These are phyloP conservation scores for Dicroscelio sp. DNA, from an alignment of 2,888 invertebrate species.

Conservation along the genomic window DNA sequence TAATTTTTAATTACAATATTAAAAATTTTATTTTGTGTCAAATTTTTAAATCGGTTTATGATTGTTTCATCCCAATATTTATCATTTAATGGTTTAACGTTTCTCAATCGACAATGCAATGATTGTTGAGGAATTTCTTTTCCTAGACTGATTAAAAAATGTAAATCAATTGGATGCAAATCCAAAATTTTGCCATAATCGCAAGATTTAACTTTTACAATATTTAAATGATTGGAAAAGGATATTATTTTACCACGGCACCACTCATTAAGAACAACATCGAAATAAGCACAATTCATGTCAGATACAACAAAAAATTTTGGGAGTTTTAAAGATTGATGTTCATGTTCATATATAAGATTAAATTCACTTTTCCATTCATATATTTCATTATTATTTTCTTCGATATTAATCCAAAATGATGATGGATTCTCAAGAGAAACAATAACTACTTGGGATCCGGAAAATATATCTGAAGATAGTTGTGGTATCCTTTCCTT, in stretches of 20 bases:
- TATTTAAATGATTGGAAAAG: neutral
- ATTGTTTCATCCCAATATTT: neutral
- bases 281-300: constrained; percentile 19
- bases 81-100: constrained; percentile 3
- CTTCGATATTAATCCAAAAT: no score
- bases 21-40: constrained; percentile 5
- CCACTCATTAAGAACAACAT: neutral
- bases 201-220: neutral
- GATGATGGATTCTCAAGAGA: constrained; percentile 2
- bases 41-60: neutral
- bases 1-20: neutral
- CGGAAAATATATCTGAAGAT: neutral
- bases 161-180: neutral
- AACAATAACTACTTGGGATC: constrained; percentile 11
- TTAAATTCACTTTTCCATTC: neutral
- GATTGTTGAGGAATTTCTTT: constrained; percentile 21
- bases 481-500: neutral
- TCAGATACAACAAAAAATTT: neutral
- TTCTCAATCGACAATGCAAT: neutral
- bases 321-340: constrained; percentile 14
- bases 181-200: constrained; percentile 17
- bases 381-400: neutral
- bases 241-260: constrained; percentile 8
- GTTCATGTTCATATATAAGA: neutral
- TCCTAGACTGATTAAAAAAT: neutral